Conservation (phyloP, 2,888 invertebrate genomes). For the Gnatocerus cornutus region DNA sequence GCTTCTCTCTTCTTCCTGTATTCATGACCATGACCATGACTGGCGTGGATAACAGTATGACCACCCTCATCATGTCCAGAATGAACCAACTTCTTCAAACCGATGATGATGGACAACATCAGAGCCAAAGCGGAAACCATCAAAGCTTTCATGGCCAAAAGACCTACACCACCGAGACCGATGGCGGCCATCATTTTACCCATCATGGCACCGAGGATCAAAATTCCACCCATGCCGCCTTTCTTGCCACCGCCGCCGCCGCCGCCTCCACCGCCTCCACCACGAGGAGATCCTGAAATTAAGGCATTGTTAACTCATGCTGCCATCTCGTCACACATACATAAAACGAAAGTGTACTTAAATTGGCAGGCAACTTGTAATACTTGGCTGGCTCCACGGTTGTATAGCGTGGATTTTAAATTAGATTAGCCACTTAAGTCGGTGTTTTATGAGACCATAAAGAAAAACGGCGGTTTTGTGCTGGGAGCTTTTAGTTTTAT, state of each 20-base stretch:
- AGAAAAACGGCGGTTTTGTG: not conserved
- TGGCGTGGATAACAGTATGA: constrained; percentile 73
- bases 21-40: constrained; percentile 73
- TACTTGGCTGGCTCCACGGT: not conserved
- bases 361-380: constrained; percentile 1
- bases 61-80: constrained; percentile 72
- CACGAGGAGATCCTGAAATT: constrained; percentile 75
- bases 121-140: constrained; percentile 80
- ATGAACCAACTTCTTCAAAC: constrained; percentile 81
- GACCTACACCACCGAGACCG: constrained; percentile 83
- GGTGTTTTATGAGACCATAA: constrained; percentile 1
- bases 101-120: constrained; percentile 83
- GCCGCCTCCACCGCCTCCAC: constrained; percentile 73
- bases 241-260: constrained; percentile 68
- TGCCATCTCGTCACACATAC: constrained; percentile 1
- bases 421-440: not conserved
- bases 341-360: constrained; percentile 2
- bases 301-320: not conserved
- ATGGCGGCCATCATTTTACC: constrained; percentile 85
- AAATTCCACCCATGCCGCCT: constrained; percentile 74
- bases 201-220: constrained; percentile 82
- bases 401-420: not conserved
- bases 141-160: constrained; percentile 82
- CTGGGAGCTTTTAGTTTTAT: constrained; percentile 4
- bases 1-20: constrained; percentile 71